Base-by-base conservation (phyloP, 1,140 invertebrate species). In the Zaprionus lachaisei region DNA sequence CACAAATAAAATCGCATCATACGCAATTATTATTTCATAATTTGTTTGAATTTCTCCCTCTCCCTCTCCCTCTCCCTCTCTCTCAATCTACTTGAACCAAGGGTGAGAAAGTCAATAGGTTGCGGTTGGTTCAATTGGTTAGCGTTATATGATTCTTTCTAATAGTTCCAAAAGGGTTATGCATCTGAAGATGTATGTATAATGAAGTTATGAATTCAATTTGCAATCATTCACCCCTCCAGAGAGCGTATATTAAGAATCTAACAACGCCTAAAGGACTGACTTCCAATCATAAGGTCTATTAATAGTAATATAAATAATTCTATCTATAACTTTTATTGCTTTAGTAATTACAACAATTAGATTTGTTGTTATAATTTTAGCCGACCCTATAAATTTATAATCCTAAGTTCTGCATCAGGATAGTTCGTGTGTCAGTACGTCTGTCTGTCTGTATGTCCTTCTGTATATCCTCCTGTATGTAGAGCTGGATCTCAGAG, bases 341-440 rank as follows among this genome's bases (percentile, higher is more conserved):
- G 26, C 26, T 28, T 28, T 6, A 28, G 6, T 28, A 28, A 96
- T 92, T 96, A 96, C 61, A 56, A 77, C 77, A 51, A 67, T 75
- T 58, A 76, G 93, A 72, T 47, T 64, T 14, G 77, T 72, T 12
- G 85, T 95, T 91, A 93, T 94, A 93, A 76, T 93, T 69, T 75
- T 94, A 77, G 2, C 24, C 24, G 4, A 24, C 24, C 24, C 24
- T 24, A 24, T 24, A 24, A 24, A 24, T 24, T 5, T 20, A 20
- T 20, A 20, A 20, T 20, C 24, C 24, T 26, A 26, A 5, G 24
- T 26, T 26, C 24, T 5, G 24, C 0, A 5, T 26, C 24, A 26
- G 24, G 4, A 26, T 26, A 0, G 0, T 26, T 26, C 24, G 24
- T 26, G 5, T 26, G 24, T 26, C 24, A 26, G 24, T 26, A 5